Conservation (phyloP, 2,113 vertebrate genomes). For the Turdus rufiventris region DNA sequence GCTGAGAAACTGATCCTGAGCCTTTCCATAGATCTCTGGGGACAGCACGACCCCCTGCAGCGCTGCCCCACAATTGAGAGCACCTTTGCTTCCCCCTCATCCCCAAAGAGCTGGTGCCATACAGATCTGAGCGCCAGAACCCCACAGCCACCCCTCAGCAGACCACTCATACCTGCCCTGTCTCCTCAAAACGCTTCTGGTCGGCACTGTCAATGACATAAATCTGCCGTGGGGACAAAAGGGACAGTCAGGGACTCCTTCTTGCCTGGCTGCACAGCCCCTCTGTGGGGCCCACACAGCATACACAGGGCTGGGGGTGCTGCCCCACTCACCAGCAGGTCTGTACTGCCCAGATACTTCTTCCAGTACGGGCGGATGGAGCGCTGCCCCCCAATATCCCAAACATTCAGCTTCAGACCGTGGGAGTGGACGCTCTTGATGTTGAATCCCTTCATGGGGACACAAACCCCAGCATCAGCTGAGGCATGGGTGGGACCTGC, state of each 20-base stretch:
- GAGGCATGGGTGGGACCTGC: background rate
- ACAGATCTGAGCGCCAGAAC: accelerated
- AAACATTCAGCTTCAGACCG: conserved; percentile 84
- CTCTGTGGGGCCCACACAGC: background rate
- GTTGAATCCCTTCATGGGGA: conserved; percentile 76
- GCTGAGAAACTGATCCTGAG: background rate
- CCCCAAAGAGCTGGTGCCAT: background rate
- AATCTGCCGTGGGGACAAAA: conserved; percentile 71
- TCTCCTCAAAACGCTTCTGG: conserved; percentile 89
- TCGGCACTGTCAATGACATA: conserved; percentile 89
- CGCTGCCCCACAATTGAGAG: accelerated
- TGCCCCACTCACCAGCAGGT: conserved; percentile 77
- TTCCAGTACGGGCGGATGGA: conserved; percentile 84
- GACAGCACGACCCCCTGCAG: background rate
- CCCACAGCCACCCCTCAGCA: background rate
- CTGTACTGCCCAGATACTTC: conserved; percentile 85
- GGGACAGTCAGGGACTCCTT: background rate
- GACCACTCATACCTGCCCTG: conserved; percentile 77
- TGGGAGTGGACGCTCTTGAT: conserved; percentile 85
- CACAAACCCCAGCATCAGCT: accelerated
- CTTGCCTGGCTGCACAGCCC: background rate
- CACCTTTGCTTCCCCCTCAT: accelerated
- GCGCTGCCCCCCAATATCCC: conserved; percentile 86
- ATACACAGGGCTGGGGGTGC: accelerated
- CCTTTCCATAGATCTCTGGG: background rate